Evolutionary conservation across 2,888 invertebrate genomes (phyloP).

Genomic region (Diarsia dahlii): DNA sequence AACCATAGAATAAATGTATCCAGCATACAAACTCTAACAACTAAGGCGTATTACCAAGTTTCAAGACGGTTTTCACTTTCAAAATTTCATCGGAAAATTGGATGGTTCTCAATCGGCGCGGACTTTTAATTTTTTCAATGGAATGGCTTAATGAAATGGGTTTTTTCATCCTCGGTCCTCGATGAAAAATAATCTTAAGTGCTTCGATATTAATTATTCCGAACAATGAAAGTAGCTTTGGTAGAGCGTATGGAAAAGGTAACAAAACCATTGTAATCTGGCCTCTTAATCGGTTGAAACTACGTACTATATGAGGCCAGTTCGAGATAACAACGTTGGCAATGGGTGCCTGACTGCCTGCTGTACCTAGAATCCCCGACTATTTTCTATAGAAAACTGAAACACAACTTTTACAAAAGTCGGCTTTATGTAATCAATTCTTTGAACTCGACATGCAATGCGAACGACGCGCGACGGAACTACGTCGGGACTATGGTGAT

Average conservation of each 20-base stretch:
- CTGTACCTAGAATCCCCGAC: too few species aligned
- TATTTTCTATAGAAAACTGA: neutral
- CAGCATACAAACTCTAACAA: too few species aligned
- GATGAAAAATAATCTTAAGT: constrained; percentile 22
- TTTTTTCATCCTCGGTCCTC: constrained; percentile 27
- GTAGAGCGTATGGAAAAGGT: neutral
- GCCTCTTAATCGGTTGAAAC: neutral
- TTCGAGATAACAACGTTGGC: neutral
- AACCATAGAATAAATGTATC: too few species aligned
- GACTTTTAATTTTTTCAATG: constrained; percentile 39
- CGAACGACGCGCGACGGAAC: neutral
- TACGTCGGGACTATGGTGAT: neutral
- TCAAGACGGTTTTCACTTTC: constrained; percentile 21
- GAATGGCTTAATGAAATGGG: constrained; percentile 27
- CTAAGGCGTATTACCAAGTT: constrained; percentile 16
- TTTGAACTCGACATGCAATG: neutral
- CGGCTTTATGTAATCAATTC: neutral
- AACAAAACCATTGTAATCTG: neutral
- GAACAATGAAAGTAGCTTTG: constrained; percentile 11
- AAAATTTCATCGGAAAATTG: constrained; percentile 39
- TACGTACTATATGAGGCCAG: neutral
- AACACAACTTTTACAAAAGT: neutral
- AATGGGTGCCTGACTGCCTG: neutral
- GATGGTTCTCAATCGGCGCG: constrained; percentile 13
- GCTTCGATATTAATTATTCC: constrained; percentile 33